Conservation (phyloP, 2,113 vertebrate species). For the Chinchilla lanigera region DNA sequence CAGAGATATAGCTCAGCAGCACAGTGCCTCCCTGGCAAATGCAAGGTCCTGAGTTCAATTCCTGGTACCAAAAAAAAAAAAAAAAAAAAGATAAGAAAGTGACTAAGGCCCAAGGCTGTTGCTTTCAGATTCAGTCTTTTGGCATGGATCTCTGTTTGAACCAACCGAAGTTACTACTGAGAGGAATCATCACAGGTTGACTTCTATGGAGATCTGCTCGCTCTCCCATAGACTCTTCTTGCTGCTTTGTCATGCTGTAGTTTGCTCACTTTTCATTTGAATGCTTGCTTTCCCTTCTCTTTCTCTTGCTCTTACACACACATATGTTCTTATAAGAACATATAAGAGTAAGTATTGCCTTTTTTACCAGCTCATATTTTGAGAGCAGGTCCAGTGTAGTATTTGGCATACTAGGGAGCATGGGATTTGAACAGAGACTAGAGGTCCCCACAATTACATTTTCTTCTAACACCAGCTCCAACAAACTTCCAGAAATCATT, state of each 20-base stretch:
- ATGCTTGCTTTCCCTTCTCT: not conserved
- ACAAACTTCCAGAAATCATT: not conserved
- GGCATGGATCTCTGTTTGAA: not conserved
- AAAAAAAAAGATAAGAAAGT: too few species aligned
- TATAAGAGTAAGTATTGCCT: not conserved
- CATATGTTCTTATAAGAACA: conserved; percentile 2
- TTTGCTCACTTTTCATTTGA: not conserved
- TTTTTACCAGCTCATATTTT: conserved; percentile 37
- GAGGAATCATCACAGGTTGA: not conserved
- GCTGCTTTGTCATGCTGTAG: not conserved
- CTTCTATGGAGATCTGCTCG: not conserved
- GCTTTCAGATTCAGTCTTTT: not conserved
- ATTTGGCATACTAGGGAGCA: not conserved
- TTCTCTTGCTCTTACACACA: too few species aligned
- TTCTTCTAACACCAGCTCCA: conserved; percentile 35
- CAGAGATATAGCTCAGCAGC: too few species aligned
- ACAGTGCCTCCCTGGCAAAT: too few species aligned
- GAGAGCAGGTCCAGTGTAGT: not conserved
- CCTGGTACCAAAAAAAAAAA: too few species aligned
- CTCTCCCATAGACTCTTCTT: not conserved
- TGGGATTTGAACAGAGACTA: not conserved
- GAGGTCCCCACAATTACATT: not conserved
- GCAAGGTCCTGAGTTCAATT: too few species aligned
- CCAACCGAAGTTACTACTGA: not conserved
- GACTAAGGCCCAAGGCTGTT: not conserved